Evolutionary conservation across 2,888 invertebrate genomes (phyloP), one percentile per base, ranked within the genome.

Genomic region (Spialia ferax): DNA sequence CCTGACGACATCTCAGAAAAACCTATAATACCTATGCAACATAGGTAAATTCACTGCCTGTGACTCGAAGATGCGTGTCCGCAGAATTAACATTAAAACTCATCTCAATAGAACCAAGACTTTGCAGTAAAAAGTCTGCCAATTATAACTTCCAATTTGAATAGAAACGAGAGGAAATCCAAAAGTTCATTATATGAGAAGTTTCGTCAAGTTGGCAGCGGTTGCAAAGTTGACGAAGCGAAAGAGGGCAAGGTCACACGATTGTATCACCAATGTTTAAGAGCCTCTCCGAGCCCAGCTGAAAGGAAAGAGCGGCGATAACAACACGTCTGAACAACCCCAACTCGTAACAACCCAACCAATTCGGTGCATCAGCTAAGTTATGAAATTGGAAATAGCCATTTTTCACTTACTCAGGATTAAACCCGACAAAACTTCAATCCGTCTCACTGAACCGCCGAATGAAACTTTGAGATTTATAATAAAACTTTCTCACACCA

Each of bases 381-480:
- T 69, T 67, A 69, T 63, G 56, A 62, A 71, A 70, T 59, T 60
- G 60, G 65, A 69, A 66, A 64, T 48, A 66, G 61, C 64, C 59
- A 73, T 71, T 73, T 68, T 69, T 74, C 69, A 71, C 61, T 68
- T 66, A 60, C 54, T 32, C 56, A 69, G 69, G 70, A 71, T 69
- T 62, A 71, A 73, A 70, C 68, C 65, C 65, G 60, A 57, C 63
- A 62, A 69, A 75, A 75, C 71, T 73, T 67, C 70, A 69, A 74
- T 74, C 71, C 74, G 61, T 72, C 71, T 73, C 70, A 65, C 56
- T 63, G 56, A 71, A 73, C 69, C 69, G 60, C 48, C 62, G 70
- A 72, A 69, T 70, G 69, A 71, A 74, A 71, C 69, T 74, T 71
- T 57, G 50, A 61, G 69, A 75, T 73, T 75, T 72, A 75, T 73